These are phyloP conservation scores for Archaeoteleia sp. DNA, from an alignment of 2,888 invertebrate genomes.

Conservation along the genomic window DNA sequence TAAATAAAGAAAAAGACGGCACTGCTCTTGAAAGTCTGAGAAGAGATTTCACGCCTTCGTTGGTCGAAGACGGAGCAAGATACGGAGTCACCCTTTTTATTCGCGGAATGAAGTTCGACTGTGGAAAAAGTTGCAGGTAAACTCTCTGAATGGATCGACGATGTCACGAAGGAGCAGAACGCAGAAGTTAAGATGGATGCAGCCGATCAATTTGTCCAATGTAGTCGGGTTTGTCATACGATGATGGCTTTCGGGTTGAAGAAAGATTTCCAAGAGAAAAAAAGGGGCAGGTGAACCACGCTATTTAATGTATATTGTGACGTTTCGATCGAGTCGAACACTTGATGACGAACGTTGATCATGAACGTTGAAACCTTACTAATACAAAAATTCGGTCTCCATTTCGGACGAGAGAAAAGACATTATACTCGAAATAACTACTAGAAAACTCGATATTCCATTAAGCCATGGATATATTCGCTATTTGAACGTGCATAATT, in stretches of 20 bases:
- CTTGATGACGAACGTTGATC: not conserved
- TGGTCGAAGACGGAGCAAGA: slow-evolving; percentile 17
- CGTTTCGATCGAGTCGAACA: no score
- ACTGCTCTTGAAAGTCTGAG: slow-evolving; percentile 1
- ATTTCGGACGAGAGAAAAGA: slow-evolving; percentile 7
- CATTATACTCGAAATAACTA: slow-evolving; percentile 61
- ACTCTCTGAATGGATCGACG: slow-evolving; percentile 27
- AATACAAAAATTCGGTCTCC: not conserved
- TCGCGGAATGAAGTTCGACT: slow-evolving; percentile 24
- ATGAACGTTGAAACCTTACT: not conserved
- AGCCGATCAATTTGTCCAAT: slow-evolving; percentile 28
- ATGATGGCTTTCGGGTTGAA: slow-evolving; percentile 14
- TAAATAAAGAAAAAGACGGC: slow-evolving; percentile 6
- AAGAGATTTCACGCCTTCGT: slow-evolving; percentile 2
- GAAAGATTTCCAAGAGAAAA: slow-evolving; percentile 3
- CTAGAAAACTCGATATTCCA: slow-evolving; percentile 60
- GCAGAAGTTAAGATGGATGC: slow-evolving; percentile 14
- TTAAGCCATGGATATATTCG: slow-evolving; percentile 29
- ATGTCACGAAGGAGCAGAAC: slow-evolving; percentile 18
- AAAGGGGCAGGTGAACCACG: no score
- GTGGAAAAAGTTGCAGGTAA: slow-evolving; percentile 38
- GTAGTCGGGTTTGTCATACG: slow-evolving; percentile 9
- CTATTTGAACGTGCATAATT: slow-evolving; percentile 25
- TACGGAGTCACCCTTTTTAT: slow-evolving; percentile 15
- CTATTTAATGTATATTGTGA: no score